phyloP scores from a whole-genome alignment of 2,113 vertebrate genomes.

The Catharus minimus region DNA sequence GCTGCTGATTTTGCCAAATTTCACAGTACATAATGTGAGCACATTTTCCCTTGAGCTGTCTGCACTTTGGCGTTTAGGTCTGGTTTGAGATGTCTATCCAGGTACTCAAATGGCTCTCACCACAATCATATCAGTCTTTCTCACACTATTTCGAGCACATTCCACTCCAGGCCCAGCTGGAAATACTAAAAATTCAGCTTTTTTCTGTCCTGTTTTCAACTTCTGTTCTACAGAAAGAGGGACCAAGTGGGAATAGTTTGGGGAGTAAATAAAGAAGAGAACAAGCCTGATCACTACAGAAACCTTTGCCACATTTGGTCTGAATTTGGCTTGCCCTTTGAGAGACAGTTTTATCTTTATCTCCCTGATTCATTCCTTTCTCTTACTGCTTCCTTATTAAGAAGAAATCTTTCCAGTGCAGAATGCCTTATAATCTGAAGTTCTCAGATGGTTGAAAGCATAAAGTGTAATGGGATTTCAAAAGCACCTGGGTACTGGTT shows the following conservation, averaged over 20 bases:
- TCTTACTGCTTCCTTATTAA: conserved; percentile 21
- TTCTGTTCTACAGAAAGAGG: not conserved
- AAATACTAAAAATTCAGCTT: not conserved
- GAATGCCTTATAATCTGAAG: not conserved
- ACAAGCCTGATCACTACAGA: not conserved
- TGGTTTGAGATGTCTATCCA: not conserved
- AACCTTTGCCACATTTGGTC: not conserved
- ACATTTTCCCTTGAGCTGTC: not conserved
- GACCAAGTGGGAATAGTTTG: not conserved
- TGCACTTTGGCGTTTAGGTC: not conserved
- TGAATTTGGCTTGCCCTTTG: conserved; percentile 9
- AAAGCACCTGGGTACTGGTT: not conserved
- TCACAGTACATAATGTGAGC: not conserved
- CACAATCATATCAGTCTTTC: not conserved
- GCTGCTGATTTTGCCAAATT: not conserved
- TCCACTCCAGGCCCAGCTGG: not conserved
- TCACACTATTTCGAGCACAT: not conserved
- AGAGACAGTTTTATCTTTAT: not conserved
- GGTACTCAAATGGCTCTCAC: not conserved
- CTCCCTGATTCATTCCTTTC: conserved; percentile 13
- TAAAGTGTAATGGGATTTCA: not conserved
- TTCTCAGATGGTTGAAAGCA: not conserved
- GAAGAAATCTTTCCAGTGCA: not conserved
- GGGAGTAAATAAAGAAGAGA: not conserved
- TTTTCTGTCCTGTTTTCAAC: not conserved